phyloP scores from a whole-genome alignment of 2,888 invertebrate genomes.

The Tiliacea aurago region DNA sequence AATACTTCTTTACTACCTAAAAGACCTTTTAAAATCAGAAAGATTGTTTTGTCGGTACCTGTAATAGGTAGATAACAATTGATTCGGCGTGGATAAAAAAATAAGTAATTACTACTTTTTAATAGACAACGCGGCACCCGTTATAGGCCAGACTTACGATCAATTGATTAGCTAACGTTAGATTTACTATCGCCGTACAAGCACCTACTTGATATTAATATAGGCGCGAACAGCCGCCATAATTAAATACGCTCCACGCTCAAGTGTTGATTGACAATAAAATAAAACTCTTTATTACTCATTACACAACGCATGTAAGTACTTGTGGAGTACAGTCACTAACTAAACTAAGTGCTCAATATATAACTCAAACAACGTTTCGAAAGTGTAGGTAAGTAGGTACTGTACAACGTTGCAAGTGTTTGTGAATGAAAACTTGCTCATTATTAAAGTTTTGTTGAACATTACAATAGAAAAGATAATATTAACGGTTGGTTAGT shows the following conservation, averaged over 20 bases:
- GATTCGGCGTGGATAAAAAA: not conserved
- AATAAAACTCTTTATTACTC: conserved; percentile 68
- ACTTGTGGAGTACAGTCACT: conserved; percentile 24
- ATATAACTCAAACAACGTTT: conserved; percentile 16
- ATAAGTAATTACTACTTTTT: not conserved
- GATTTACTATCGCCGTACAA: conserved; percentile 48
- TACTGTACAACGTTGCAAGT: not conserved
- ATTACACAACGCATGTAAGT: conserved; percentile 64
- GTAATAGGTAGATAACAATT: not conserved
- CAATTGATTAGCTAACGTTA: conserved; percentile 41
- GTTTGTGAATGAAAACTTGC: conserved; percentile 12
- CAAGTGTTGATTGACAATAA: conserved; percentile 70
- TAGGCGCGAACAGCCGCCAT: conserved; percentile 61
- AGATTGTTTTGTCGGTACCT: not conserved
- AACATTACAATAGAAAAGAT: conserved; percentile 4
- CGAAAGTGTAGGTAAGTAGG: conserved; percentile 6
- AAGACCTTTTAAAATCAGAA: not conserved
- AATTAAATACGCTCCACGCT: conserved; percentile 68
- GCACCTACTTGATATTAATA: conserved; percentile 62
- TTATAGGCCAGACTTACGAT: conserved; percentile 21
- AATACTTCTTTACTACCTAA: not conserved
- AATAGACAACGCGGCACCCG: conserved; percentile 22
- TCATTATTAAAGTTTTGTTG: conserved; percentile 23
- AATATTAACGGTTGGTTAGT: not conserved
- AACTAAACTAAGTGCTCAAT: conserved; percentile 6